Conservation (phyloP, 2,888 invertebrate species). For the Ectemnius continuus region DNA sequence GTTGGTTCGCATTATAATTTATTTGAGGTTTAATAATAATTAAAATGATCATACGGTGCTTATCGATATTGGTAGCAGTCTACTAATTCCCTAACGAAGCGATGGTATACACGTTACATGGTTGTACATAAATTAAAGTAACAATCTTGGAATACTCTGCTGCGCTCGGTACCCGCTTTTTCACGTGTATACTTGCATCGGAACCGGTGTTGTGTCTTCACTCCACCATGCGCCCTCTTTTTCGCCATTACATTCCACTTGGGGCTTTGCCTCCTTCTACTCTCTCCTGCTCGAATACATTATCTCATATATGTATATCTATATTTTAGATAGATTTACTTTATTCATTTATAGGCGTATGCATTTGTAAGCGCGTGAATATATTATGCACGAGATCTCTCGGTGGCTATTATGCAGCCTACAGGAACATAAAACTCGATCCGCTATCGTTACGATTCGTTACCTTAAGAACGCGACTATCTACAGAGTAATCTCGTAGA, state of each 20-base stretch:
- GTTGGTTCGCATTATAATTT: slow-evolving; percentile 59
- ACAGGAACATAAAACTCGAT: slow-evolving; percentile 75
- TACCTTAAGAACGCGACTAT: slow-evolving; percentile 56
- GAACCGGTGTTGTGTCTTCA: slow-evolving; percentile 18
- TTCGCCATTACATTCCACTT: not conserved
- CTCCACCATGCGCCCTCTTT: not conserved
- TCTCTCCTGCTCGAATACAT: slow-evolving; percentile 28
- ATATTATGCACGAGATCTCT: slow-evolving; percentile 74
- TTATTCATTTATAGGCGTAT: slow-evolving; percentile 33
- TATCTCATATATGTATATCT: slow-evolving; percentile 22
- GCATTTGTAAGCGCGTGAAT: slow-evolving; percentile 59
- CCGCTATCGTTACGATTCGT: slow-evolving; percentile 59
- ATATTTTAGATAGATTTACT: slow-evolving; percentile 29
- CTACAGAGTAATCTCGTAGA: slow-evolving; percentile 50
- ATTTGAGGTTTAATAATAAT: slow-evolving; percentile 66
- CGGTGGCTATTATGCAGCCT: slow-evolving; percentile 69
- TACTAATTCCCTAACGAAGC: slow-evolving; percentile 67
- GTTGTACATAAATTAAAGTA: slow-evolving; percentile 63
- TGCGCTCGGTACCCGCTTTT: slow-evolving; percentile 14
- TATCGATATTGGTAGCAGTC: slow-evolving; percentile 64
- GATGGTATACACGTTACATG: slow-evolving; percentile 60
- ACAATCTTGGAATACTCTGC: slow-evolving; percentile 27
- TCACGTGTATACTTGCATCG: slow-evolving; percentile 50
- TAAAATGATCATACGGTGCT: slow-evolving; percentile 62
- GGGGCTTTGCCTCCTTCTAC: slow-evolving; percentile 9